These are phyloP conservation scores for Drosophila pallidifrons DNA, from an alignment of 1,140 invertebrate genomes.

Conservation along the genomic window DNA sequence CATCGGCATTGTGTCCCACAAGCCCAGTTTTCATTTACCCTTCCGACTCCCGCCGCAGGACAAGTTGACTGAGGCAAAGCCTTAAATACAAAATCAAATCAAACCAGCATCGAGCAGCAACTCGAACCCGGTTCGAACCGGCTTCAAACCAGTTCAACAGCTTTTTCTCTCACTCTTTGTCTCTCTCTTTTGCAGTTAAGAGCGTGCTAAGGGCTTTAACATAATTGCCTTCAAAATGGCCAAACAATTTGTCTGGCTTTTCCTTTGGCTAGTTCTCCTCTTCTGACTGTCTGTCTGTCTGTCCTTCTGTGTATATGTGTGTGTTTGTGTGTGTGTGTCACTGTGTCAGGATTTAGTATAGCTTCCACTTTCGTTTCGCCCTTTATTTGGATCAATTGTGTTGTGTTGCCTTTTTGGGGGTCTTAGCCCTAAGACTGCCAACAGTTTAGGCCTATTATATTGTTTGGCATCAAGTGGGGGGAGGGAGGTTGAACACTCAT, in stretches of 20 bases:
- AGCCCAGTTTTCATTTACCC: background rate
- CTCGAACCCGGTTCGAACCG: slow-evolving; percentile 40
- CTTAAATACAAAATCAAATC: background rate
- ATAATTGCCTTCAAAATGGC: slow-evolving; percentile 45
- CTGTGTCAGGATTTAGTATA: slow-evolving; percentile 2
- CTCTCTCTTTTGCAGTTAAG: slow-evolving; percentile 28
- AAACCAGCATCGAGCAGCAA: slow-evolving; percentile 6
- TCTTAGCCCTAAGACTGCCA: slow-evolving; percentile 4
- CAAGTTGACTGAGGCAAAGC: background rate
- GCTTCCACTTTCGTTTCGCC: background rate
- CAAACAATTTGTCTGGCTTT: slow-evolving; percentile 49
- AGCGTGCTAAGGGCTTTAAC: slow-evolving; percentile 31
- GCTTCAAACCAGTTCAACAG: slow-evolving; percentile 26
- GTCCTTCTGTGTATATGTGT: background rate
- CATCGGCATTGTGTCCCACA: background rate
- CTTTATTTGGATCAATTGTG: slow-evolving; percentile 7
- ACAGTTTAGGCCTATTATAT: slow-evolving; percentile 7
- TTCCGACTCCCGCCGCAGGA: slow-evolving; percentile 2
- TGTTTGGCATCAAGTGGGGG: background rate
- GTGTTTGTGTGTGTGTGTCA: slow-evolving; percentile 7
- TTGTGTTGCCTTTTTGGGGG: slow-evolving; percentile 18
- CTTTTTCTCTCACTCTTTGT: background rate
- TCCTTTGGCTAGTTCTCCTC: slow-evolving; percentile 1
- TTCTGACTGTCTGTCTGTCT: background rate
- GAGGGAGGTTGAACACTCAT: background rate